A percentile compares a stretch with the other conserved stretches of the same genome.
Evolutionary conservation across 2,113 vertebrate genomes (phyloP).

Genomic region (Prinia subflava): DNA sequence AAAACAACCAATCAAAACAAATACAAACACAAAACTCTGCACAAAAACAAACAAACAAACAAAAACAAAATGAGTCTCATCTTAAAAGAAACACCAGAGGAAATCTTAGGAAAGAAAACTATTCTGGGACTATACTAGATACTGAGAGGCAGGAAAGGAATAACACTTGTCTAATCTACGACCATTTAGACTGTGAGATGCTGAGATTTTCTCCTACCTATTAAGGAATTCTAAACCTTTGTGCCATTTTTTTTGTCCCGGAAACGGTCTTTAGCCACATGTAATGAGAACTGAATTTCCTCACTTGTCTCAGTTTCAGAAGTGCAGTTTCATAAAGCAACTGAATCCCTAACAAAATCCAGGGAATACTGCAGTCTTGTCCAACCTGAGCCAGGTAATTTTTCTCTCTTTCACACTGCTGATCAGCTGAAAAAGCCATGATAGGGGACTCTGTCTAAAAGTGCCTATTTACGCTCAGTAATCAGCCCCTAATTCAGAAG

Average conservation of each 20-base stretch:
- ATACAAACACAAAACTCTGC: background rate
- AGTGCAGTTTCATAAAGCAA: background rate
- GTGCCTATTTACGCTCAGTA: conserved; percentile 41
- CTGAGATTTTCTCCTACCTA: background rate
- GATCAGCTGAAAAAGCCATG: conserved; percentile 29
- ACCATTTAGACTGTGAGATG: background rate
- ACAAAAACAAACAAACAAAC: background rate
- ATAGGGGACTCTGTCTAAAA: conserved; percentile 33
- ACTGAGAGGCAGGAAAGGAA: background rate
- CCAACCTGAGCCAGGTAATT: background rate
- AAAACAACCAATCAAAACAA: background rate
- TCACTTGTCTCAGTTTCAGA: background rate
- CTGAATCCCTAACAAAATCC: background rate
- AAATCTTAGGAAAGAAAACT: background rate
- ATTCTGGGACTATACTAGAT: fast-evolving
- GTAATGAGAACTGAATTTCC: background rate
- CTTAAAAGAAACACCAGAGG: background rate
- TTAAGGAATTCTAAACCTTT: background rate
- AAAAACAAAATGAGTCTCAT: fast-evolving
- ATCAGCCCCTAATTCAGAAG: conserved; percentile 58
- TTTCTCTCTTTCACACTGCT: background rate
- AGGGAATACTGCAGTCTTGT: background rate
- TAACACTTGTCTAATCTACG: background rate
- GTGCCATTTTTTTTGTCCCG: background rate
- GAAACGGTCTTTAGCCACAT: background rate